These are phyloP conservation scores for Ailurus styani DNA, from an alignment of 2,113 vertebrate genomes.

Conservation along the genomic window DNA sequence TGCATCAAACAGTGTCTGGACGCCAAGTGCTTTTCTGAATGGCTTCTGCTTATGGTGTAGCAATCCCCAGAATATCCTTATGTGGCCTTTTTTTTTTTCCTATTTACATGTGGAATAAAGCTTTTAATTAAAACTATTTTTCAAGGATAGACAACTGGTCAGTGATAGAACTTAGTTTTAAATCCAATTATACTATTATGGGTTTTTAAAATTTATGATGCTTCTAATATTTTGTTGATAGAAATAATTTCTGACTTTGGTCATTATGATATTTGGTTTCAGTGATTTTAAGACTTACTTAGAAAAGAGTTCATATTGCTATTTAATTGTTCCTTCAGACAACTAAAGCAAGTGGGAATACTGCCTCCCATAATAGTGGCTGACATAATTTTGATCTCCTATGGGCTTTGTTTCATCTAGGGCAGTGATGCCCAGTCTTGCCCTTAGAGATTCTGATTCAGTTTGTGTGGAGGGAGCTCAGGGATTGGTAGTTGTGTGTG, in stretches of 20 bases:
- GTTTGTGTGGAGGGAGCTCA: neutral
- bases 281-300: neutral
- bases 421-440: neutral
- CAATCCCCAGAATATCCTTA: neutral
- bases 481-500: neutral
- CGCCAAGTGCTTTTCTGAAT: neutral
- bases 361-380: neutral
- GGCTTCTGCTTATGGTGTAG: neutral
- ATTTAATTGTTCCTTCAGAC: neutral
- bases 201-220: neutral
- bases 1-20: neutral
- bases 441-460: neutral
- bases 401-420: neutral
- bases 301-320: neutral
- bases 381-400: neutral
- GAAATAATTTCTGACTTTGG: neutral
- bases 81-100: fast-evolving
- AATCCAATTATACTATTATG: neutral
- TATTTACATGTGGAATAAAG: neutral
- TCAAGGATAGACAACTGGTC: neutral
- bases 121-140: neutral
- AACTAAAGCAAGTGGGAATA: neutral
- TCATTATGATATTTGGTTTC: neutral
- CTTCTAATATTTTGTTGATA: neutral
- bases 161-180: neutral